A percentile compares a stretch with the other conserved stretches of the same genome.
Conservation (phyloP, 1,140 invertebrate species). For the Scaptodrosophila lebanonensis region DNA sequence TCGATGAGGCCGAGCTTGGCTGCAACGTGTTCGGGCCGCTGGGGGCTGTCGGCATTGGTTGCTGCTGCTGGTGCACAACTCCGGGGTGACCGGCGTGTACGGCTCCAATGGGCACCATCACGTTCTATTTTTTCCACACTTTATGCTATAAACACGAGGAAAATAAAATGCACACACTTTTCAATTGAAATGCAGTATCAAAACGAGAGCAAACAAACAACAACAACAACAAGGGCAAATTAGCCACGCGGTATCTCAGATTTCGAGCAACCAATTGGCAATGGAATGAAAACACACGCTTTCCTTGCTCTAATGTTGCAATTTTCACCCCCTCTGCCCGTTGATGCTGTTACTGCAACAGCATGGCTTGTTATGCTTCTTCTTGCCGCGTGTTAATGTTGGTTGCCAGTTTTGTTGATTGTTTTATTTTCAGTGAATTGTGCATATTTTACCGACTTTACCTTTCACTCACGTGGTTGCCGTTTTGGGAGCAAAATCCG, state of each 20-base stretch:
- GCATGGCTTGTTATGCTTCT: conserved; percentile 18
- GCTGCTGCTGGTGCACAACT: conserved; percentile 77
- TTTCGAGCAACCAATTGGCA: conserved; percentile 16
- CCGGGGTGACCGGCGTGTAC: conserved; percentile 73
- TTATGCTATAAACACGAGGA: too few relatives aligned
- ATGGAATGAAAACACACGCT: not conserved
- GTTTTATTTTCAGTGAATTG: not conserved
- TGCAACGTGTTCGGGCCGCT: conserved; percentile 79
- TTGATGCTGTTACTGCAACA: conserved; percentile 6
- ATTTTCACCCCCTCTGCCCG: conserved; percentile 41
- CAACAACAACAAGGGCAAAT: not conserved
- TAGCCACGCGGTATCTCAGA: conserved; percentile 36
- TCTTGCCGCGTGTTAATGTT: conserved; percentile 6
- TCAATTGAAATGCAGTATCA: too few relatives aligned
- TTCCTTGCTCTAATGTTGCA: too few relatives aligned
- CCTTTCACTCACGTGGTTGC: conserved; percentile 11
- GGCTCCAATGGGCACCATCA: conserved; percentile 76
- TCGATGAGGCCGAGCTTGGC: conserved; percentile 59
- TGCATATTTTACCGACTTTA: conserved; percentile 2
- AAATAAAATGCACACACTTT: too few relatives aligned
- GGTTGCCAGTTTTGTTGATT: conserved; percentile 16
- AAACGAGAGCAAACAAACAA: not conserved
- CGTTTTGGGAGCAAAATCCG: conserved; percentile 5
- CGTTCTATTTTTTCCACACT: too few relatives aligned
- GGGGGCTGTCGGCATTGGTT: conserved; percentile 76